These are phyloP conservation scores for Macrochelys suwanniensis DNA, from an alignment of 2,797 vertebrate species.

Conservation along the genomic window DNA sequence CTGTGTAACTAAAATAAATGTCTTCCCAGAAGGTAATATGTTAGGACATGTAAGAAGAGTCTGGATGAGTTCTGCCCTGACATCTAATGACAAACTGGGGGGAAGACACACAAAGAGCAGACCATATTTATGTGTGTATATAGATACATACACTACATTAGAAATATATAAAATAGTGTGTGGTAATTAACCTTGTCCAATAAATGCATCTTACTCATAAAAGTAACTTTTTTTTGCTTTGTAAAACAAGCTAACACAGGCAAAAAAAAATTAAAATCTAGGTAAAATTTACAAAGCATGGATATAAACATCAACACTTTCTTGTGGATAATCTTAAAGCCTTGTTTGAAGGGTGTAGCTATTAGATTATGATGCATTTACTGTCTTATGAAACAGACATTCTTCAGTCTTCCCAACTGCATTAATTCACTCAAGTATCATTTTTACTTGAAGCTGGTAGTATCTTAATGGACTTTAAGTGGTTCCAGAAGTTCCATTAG, in stretches of 20 bases:
- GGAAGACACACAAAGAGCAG: too few species aligned
- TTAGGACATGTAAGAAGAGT: too few species aligned
- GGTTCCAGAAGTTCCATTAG: constrained; percentile 76
- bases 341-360: background rate
- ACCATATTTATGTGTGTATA: background rate
- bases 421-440: background rate
- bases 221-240: background rate
- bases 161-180: background rate
- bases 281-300: background rate
- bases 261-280: background rate
- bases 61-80: too few species aligned
- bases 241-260: background rate
- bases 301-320: background rate
- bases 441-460: constrained; percentile 54
- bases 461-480: constrained; percentile 65
- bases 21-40: too few species aligned
- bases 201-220: background rate
- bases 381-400: background rate
- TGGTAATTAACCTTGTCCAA: background rate
- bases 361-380: background rate
- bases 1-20: background rate
- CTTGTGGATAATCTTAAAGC: background rate
- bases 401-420: constrained; percentile 3
- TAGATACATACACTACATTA: background rate
- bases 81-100: too few species aligned